These are phyloP conservation scores for Salvelinus fontinalis DNA, from an alignment of 2,113 vertebrate genomes.

Conservation along the genomic window DNA sequence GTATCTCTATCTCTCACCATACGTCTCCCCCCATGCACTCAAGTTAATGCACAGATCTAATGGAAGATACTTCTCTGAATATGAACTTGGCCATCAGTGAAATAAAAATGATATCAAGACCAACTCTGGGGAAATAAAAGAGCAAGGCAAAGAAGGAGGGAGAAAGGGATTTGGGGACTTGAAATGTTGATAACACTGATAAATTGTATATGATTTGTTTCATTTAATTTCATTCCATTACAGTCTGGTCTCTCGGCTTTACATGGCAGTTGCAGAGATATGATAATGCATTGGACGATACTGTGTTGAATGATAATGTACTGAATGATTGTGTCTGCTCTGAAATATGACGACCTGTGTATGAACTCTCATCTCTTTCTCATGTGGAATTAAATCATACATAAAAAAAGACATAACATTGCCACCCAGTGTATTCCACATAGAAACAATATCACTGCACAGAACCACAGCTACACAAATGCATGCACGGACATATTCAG, in stretches of 20 bases:
- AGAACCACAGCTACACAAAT: constrained; percentile 6
- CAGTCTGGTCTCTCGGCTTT: constrained; percentile 52
- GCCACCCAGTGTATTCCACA: too few relatives aligned
- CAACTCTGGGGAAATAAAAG: not conserved
- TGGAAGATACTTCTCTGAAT: constrained; percentile 57
- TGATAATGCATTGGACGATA: constrained; percentile 45
- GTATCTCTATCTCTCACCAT: too few relatives aligned
- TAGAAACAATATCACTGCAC: too few relatives aligned
- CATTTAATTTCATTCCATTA: constrained; percentile 51
- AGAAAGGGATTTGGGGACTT: constrained; percentile 39
- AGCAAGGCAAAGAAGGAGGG: not conserved
- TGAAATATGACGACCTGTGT: not conserved
- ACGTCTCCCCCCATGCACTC: constrained; percentile 29
- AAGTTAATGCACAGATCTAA: constrained; percentile 54
- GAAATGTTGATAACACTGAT: constrained; percentile 47
- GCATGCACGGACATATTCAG: constrained; percentile 13
- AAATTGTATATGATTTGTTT: constrained; percentile 20
- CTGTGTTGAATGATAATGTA: constrained; percentile 7
- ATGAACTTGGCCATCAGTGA: constrained; percentile 48
- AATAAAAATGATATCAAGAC: constrained; percentile 20
- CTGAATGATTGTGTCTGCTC: not conserved
- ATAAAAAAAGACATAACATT: too few relatives aligned
- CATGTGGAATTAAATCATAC: too few relatives aligned
- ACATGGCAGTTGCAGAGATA: constrained; percentile 54
- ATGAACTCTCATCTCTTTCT: not conserved